Conservation (phyloP, 2,113 vertebrate species). For the Mustela lutreola region DNA sequence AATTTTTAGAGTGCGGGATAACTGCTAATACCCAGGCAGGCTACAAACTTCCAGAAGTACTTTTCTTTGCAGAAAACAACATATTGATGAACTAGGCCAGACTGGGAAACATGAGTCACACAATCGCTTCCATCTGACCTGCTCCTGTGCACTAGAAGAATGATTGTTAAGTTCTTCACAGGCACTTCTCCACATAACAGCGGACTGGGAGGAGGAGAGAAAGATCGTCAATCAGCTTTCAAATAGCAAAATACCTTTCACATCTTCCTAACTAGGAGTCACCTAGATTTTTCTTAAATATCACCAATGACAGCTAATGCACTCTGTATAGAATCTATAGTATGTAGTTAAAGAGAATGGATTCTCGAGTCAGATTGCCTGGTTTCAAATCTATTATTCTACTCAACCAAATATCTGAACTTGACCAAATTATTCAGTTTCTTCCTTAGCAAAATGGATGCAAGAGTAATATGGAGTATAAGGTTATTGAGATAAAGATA, state of each 20-base stretch:
- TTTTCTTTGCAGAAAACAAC: background rate
- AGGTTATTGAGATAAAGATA: background rate
- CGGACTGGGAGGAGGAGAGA: background rate
- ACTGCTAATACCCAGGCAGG: background rate
- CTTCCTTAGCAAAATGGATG: background rate
- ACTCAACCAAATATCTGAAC: background rate
- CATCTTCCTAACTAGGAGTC: background rate
- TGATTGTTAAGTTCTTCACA: background rate
- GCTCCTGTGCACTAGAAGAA: background rate
- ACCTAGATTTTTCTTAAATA: slow-evolving; percentile 3
- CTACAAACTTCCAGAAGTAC: slow-evolving; percentile 23
- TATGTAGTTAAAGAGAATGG: background rate
- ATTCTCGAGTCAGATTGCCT: background rate
- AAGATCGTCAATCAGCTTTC: background rate
- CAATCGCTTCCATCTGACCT: background rate
- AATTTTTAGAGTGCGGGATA: background rate
- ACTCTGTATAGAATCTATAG: background rate
- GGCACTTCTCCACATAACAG: background rate
- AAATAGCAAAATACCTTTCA: slow-evolving; percentile 12
- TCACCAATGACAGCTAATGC: background rate
- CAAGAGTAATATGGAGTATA: background rate
- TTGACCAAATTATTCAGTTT: background rate
- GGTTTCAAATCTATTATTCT: background rate
- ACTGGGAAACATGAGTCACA: background rate
- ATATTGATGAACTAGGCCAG: background rate